Percentiles rank a stretch among this genome's conserved stretches.
Conservation (phyloP, 2,888 invertebrate genomes). For the Eueremaeus valkanovi region DNA sequence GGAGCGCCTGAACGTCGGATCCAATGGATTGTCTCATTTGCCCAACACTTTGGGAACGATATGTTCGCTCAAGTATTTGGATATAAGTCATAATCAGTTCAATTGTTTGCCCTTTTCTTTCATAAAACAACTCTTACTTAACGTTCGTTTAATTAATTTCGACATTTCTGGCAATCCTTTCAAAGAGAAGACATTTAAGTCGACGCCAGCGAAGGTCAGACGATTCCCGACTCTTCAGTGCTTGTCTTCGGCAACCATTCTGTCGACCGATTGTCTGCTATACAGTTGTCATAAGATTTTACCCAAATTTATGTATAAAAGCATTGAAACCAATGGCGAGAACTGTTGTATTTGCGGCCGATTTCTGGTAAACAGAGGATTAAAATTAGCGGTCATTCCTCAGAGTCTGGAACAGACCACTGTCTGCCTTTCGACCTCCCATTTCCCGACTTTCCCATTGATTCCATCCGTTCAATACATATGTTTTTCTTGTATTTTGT, state of each 20-base stretch:
- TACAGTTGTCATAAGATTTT: conserved; percentile 11
- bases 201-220: neutral
- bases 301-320: neutral
- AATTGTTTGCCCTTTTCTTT: conserved; percentile 54
- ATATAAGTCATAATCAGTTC: conserved; percentile 63
- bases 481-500: neutral
- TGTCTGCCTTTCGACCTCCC: neutral
- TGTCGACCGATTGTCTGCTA: neutral
- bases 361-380: neutral
- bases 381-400: neutral
- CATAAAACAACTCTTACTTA: neutral
- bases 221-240: neutral
- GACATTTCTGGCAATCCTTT: conserved; percentile 34
- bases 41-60: conserved; percentile 66
- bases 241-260: neutral
- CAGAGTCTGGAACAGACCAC: neutral
- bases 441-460: neutral
- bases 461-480: neutral
- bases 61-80: conserved; percentile 60
- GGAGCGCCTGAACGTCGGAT: conserved; percentile 63
- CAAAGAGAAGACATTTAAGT: neutral
- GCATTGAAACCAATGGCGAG: neutral
- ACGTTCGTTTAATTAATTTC: neutral
- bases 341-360: neutral
- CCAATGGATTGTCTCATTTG: conserved; percentile 65